Conservation (phyloP, 1,140 invertebrate species). For the Goniozus legneri region DNA sequence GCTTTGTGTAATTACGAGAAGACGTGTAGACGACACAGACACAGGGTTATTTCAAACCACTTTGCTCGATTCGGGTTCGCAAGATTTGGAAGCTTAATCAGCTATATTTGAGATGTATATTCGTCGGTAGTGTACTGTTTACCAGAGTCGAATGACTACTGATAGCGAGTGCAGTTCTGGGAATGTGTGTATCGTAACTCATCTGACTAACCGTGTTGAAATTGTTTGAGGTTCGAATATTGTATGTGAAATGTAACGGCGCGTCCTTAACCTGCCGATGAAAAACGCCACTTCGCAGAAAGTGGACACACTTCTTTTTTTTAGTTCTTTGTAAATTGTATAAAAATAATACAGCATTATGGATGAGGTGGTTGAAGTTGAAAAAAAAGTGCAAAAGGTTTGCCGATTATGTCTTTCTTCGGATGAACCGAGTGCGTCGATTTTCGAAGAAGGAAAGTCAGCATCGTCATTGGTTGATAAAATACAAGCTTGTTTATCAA, state of each 20-base stretch:
- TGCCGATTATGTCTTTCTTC: slow-evolving; percentile 63
- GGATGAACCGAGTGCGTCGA: slow-evolving; percentile 53
- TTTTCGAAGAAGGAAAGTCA: slow-evolving; percentile 47
- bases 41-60: too few species aligned
- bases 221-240: slow-evolving; percentile 27
- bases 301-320: neutral
- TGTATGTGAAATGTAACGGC: slow-evolving; percentile 36
- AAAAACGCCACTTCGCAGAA: neutral
- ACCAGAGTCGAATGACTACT: too few species aligned
- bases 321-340: neutral
- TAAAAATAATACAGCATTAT: slow-evolving; percentile 20
- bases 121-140: too few species aligned
- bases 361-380: slow-evolving; percentile 41
- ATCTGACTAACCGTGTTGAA: too few species aligned
- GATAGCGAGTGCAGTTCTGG: too few species aligned
- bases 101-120: too few species aligned
- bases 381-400: slow-evolving; percentile 43
- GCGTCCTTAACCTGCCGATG: slow-evolving; percentile 32
- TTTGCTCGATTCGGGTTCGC: too few species aligned
- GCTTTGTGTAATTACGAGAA: too few species aligned
- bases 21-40: too few species aligned
- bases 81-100: too few species aligned
- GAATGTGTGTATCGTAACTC: too few species aligned
- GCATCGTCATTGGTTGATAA: slow-evolving; percentile 54
- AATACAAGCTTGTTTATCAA: slow-evolving; percentile 61